Evolutionary conservation across 2,888 invertebrate species (phyloP).

Genomic region (Cheilosia vernalis): DNA sequence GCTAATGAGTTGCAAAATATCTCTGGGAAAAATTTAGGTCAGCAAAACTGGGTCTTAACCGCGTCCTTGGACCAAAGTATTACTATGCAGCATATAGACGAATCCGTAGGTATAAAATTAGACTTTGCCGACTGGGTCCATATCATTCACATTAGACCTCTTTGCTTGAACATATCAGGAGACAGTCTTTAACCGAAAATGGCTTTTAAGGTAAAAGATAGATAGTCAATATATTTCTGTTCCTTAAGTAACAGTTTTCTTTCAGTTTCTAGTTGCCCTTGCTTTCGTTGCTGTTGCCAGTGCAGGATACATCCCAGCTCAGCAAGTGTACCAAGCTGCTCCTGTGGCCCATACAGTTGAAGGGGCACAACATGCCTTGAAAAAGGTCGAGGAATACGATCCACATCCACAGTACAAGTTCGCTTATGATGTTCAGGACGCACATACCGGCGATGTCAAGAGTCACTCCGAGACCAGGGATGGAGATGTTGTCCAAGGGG

Average conservation of each 20-base stretch:
- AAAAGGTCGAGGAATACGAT: slow-evolving; percentile 75
- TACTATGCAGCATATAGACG: background rate
- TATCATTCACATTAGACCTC: slow-evolving; percentile 49
- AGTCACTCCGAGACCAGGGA: slow-evolving; percentile 76
- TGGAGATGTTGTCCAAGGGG: slow-evolving; percentile 76
- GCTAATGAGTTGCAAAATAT: no score
- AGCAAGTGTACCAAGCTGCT: slow-evolving; percentile 47
- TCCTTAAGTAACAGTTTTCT: no score
- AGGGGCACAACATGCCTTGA: slow-evolving; percentile 57
- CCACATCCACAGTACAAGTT: slow-evolving; percentile 77
- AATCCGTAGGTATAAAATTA: slow-evolving; percentile 44
- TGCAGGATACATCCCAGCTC: slow-evolving; percentile 49
- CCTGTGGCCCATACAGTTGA: slow-evolving; percentile 35
- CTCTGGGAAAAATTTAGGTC: no score
- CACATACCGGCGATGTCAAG: slow-evolving; percentile 76
- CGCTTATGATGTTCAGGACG: slow-evolving; percentile 77
- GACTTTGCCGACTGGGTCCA: background rate
- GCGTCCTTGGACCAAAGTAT: background rate
- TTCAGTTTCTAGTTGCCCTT: slow-evolving; percentile 43
- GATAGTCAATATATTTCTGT: background rate
- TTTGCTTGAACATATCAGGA: slow-evolving; percentile 13
- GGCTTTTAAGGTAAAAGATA: no score
- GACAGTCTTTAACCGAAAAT: no score
- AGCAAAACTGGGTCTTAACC: no score
- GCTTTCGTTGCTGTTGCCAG: slow-evolving; percentile 36